Conservation (phyloP, 2,888 invertebrate genomes). For the Ashinkailepas kermadecensis region DNA sequence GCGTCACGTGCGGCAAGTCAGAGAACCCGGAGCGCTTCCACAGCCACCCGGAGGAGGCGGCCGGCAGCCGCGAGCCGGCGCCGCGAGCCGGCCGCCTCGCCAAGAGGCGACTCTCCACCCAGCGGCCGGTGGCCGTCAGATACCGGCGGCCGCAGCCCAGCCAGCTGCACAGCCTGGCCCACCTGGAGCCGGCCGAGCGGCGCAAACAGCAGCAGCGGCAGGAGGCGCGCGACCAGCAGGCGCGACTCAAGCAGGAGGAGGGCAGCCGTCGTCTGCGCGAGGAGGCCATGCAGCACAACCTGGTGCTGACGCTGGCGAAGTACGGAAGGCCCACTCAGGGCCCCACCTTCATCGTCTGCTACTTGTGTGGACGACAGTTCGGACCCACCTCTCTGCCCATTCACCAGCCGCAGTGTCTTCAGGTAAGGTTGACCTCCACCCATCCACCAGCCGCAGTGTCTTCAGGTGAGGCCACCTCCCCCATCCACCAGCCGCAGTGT, state of each 20-base stretch:
- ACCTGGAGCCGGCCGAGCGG: not conserved
- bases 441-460: no score
- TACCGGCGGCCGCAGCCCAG: not conserved
- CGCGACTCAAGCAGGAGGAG: not conserved
- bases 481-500: no score
- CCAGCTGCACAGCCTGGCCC: no score
- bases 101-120: conserved; percentile 3
- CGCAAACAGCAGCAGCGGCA: not conserved
- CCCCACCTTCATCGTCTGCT: conserved; percentile 46
- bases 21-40: conserved; percentile 60
- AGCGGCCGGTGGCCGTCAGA: not conserved
- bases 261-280: not conserved
- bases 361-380: conserved; percentile 58
- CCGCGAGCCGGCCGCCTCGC: not conserved
- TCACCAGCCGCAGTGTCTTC: conserved; percentile 12
- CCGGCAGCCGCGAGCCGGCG: not conserved
- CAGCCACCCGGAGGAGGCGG: conserved; percentile 47
- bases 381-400: conserved; percentile 55
- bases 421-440: not conserved
- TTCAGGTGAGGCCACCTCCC: conserved; percentile 45
- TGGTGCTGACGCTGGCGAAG: not conserved
- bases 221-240: not conserved
- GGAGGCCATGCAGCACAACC: not conserved
- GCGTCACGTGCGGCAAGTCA: conserved; percentile 51
- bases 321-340: not conserved